Base-by-base conservation (phyloP, 1,140 invertebrate genomes). In the Meteorus sp. region DNA sequence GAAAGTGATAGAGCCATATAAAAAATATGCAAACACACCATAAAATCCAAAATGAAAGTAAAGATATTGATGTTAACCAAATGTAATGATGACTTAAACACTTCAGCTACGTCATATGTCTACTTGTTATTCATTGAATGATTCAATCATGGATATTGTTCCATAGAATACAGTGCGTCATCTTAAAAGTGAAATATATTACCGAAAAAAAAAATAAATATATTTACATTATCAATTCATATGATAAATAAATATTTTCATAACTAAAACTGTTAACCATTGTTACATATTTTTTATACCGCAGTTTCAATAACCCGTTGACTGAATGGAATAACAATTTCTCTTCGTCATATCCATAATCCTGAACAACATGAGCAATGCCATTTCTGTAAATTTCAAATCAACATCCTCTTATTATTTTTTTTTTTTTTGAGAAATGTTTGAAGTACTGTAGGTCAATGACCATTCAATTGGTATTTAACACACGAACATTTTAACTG, bases 91-190 rank as follows among this genome's bases (percentile, higher is more conserved):
- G 43, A 31, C 27, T 20, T 22, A 45, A 22, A 19, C 1, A 15
- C n/a, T 45, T 47, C 3, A 17, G 19, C 54, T 31, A 45, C n/a
- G 27, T 33, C 43, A 20, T 45, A 7, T n/a, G n/a, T n/a, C 41
- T 22, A 56, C 39, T 33, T 22, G 20, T 20, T n/a, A 56, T 47
- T 56, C 19, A 44, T 45, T 33, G 8, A 47, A 45, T 44, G 15
- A 31, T 13, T 23, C 13, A 39, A 23, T 55, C 52, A 29, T 47
- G 25, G 54, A 33, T 7, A 39, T 39, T 39, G 15, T 39, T 39
- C 35, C 35, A 7, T 7, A 39, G 29, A 33, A 8, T 25, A 39
- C 35, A 45, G 47, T 56, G 19, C 33, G 11, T 19, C 17, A 29
- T 29, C 4, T 29, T 9, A 29, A 41, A 13, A 6, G 37, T 4